Evolutionary conservation across 2,888 invertebrate species (phyloP).

Genomic region (Morpho achilles): DNA sequence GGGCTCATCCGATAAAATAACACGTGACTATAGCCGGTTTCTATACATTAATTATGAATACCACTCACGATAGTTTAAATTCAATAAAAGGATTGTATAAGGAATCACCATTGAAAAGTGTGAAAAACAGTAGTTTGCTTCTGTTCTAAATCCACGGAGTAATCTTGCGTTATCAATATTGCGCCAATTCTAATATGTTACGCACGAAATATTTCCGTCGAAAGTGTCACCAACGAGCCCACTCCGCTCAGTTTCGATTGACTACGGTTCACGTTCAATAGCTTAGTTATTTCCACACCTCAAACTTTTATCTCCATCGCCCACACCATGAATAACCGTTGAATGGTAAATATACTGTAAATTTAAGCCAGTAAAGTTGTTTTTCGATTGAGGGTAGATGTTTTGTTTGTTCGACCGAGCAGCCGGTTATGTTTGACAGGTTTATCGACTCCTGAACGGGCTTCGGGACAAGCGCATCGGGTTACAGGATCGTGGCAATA

Average conservation of each 20-base stretch:
- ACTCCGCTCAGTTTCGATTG: constrained; percentile 42
- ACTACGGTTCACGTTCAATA: constrained; percentile 52
- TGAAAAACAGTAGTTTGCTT: too few relatives aligned
- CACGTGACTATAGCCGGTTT: too few relatives aligned
- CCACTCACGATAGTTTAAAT: too few relatives aligned
- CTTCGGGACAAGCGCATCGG: constrained; percentile 23
- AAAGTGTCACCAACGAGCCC: constrained; percentile 9
- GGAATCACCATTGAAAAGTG: too few relatives aligned
- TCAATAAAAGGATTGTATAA: too few relatives aligned
- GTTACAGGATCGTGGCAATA: constrained; percentile 13
- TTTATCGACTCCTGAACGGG: constrained; percentile 42
- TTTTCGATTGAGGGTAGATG: background rate
- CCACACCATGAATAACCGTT: constrained; percentile 20
- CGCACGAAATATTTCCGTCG: background rate
- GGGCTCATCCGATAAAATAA: too few relatives aligned
- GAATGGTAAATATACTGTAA: constrained; percentile 25
- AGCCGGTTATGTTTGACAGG: constrained; percentile 43
- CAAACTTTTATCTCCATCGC: constrained; percentile 29
- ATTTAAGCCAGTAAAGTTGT: background rate
- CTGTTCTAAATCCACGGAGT: background rate
- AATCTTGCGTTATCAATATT: background rate
- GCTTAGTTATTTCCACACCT: constrained; percentile 53
- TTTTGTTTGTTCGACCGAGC: constrained; percentile 37
- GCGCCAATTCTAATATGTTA: constrained; percentile 1
- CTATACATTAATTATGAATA: too few relatives aligned